These are phyloP conservation scores for Mythimna lalbum DNA, from an alignment of 2,888 invertebrate species.

Conservation along the genomic window DNA sequence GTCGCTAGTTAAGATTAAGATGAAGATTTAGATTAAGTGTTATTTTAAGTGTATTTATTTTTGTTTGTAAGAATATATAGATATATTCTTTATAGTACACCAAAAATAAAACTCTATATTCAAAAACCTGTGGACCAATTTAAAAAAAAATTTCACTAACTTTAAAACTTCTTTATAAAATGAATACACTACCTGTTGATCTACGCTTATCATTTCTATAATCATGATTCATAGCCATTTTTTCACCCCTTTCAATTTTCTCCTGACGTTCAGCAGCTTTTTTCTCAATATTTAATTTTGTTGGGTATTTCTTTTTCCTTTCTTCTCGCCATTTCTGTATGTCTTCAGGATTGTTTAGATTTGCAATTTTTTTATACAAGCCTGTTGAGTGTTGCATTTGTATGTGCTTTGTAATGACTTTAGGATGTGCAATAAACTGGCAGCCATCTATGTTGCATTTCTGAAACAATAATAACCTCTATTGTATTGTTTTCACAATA, in stretches of 20 bases:
- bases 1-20: too few species aligned
- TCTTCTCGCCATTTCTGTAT: slow-evolving; percentile 96
- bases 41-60: too few species aligned
- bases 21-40: too few species aligned
- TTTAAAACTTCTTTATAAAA: too few species aligned
- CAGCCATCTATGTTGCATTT: slow-evolving; percentile 96
- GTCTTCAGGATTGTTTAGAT: slow-evolving; percentile 94
- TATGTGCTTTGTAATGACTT: slow-evolving; percentile 95
- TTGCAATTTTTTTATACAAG: slow-evolving; percentile 94
- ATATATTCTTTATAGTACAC: too few species aligned
- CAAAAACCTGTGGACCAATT: too few species aligned
- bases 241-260: slow-evolving; percentile 94
- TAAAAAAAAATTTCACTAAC: too few species aligned
- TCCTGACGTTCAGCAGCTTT: slow-evolving; percentile 92
- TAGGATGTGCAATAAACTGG: slow-evolving; percentile 94
- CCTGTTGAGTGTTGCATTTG: slow-evolving; percentile 96
- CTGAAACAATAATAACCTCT: slow-evolving; percentile 70
- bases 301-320: slow-evolving; percentile 95
- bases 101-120: too few species aligned
- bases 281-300: slow-evolving; percentile 92
- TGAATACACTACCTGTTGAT: slow-evolving; percentile 57
- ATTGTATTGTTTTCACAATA: background rate
- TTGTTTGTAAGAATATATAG: too few species aligned
- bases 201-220: slow-evolving; percentile 73
- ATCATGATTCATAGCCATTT: slow-evolving; percentile 88